Evolutionary conservation across 2,888 invertebrate species (phyloP), one percentile per base, ranked within the genome.

Genomic region (Dicyrtoma fusca): DNA sequence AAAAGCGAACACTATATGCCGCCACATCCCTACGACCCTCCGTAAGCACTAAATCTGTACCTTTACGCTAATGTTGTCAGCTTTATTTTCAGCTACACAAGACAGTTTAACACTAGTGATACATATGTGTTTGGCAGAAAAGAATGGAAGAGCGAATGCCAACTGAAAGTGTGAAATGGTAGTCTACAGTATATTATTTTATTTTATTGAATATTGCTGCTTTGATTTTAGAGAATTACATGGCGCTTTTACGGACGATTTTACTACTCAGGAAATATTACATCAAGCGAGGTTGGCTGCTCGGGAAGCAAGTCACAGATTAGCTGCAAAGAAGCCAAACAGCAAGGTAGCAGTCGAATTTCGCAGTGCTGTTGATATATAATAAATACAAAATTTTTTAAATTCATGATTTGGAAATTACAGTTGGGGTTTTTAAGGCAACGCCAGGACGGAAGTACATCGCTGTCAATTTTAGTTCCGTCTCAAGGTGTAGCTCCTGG

Each of bases 361-460:
- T 47, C 13, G 26, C 11, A 45, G 10, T 11, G 17, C 2, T 55
- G 21, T 59, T n/a, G n/a, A n/a, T n/a, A n/a, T n/a, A n/a, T n/a
- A n/a, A n/a, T n/a, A n/a, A n/a, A n/a, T n/a, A n/a, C n/a, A n/a
- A n/a, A n/a, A 53, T 4, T 53, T 10, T 53, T 53, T 8, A 21
- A 14, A 53, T 44, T 10, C n/a, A 53, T 47, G 14, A 19, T 61
- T 55, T 71, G 51, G 21, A 47, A 47, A 21, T 80, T 84, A 79
- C 84, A 85, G 85, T 87, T 91, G 90, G 94, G 93, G 19, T 97
- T 96, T 83, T 87, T 97, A 23, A 87, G 95, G 34, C 92, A 94
- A 84, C 89, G 90, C 79, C 87, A 90, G 51, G 94, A 95, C 81
- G 97, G 97, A 21, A 92, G 91, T 49, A 96, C 96, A 0, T 92